Percentiles rank a stretch among this genome's conserved stretches.
Conservation (phyloP, 2,113 vertebrate genomes). For the Poeciliopsis turrubarensis region DNA sequence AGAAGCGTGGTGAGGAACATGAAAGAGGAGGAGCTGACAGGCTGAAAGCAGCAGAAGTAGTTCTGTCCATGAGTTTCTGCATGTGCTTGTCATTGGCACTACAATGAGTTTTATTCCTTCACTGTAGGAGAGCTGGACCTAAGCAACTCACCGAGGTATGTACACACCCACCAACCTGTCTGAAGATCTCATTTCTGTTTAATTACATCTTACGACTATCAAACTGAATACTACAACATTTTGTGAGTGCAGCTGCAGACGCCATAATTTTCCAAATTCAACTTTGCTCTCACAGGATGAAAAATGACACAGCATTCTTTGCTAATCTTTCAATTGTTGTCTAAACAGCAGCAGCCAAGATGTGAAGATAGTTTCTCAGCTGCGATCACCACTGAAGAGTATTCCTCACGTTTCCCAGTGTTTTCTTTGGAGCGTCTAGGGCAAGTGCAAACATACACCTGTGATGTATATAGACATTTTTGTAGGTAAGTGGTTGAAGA, state of each 20-base stretch:
- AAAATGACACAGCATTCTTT: conserved; percentile 21
- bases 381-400: conserved; percentile 59
- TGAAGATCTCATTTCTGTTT: conserved; percentile 33
- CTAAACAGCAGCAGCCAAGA: conserved; percentile 29
- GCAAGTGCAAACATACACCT: conserved; percentile 72
- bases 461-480: conserved; percentile 42
- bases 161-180: conserved; percentile 27
- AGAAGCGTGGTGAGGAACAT: conserved; percentile 45
- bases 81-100: neutral
- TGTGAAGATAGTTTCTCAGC: neutral
- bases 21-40: conserved; percentile 13
- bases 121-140: conserved; percentile 40
- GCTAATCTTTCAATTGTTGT: conserved; percentile 32
- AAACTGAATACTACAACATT: neutral
- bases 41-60: neutral
- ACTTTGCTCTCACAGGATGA: neutral
- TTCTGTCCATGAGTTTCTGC: conserved; percentile 22
- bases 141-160: conserved; percentile 35
- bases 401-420: conserved; percentile 33
- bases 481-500: conserved; percentile 37
- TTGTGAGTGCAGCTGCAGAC: conserved; percentile 29
- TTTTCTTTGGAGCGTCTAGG: conserved; percentile 58
- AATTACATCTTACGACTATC: conserved; percentile 8
- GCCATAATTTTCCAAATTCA: neutral
- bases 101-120: conserved; percentile 54